Evolutionary conservation across 2,888 invertebrate species (phyloP).

Genomic region (Halictus quadricinctus): DNA sequence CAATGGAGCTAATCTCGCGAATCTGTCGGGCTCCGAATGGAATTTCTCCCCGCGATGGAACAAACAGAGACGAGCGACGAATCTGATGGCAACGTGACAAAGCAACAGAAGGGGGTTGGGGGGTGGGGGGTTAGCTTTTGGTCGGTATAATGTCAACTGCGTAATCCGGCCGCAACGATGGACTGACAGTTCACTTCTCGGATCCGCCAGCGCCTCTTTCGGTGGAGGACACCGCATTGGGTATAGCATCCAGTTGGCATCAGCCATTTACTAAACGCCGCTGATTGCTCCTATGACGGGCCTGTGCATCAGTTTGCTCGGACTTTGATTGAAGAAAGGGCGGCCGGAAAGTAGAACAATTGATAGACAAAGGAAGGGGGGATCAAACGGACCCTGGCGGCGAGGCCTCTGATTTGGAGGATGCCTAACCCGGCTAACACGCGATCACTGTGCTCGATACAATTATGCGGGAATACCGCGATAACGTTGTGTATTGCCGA

Average conservation of each 20-base stretch:
- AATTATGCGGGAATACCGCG: conserved; percentile 28
- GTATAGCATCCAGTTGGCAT: conserved; percentile 30
- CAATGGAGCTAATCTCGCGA: conserved; percentile 70
- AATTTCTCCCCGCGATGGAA: conserved; percentile 63
- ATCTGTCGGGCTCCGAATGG: conserved; percentile 56
- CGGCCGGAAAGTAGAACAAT: not conserved
- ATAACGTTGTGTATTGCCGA: conserved; percentile 4
- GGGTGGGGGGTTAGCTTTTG: conserved; percentile 34
- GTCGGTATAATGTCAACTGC: conserved; percentile 64
- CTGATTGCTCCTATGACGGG: conserved; percentile 24
- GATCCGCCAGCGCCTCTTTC: conserved; percentile 39
- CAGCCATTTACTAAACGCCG: conserved; percentile 37
- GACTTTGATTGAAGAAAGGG: conserved; percentile 16
- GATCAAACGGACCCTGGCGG: conserved; percentile 20
- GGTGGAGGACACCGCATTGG: not conserved
- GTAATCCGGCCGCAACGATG: conserved; percentile 70
- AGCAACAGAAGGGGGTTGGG: conserved; percentile 24
- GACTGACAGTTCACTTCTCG: conserved; percentile 59
- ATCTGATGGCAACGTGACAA: conserved; percentile 9
- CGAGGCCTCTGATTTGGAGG: not conserved
- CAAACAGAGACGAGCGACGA: conserved; percentile 27
- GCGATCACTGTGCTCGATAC: not conserved
- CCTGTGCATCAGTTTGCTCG: not conserved
- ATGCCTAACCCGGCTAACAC: not conserved
- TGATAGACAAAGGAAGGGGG: conserved; percentile 15